Conservation (phyloP, 2,113 vertebrate species). For the Chinchilla lanigera region DNA sequence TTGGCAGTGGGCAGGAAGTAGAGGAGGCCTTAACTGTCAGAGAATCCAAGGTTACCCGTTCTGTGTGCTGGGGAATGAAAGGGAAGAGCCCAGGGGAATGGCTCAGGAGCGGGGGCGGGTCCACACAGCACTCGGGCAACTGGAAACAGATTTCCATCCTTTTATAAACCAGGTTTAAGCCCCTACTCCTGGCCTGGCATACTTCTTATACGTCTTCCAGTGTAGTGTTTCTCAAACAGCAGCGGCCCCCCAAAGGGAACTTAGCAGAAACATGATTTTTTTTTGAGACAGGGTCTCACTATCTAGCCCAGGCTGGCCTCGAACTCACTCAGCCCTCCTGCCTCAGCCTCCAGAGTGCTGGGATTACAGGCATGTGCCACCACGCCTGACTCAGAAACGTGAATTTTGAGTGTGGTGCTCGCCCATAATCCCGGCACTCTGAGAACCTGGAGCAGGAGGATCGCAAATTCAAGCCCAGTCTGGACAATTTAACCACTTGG, state of each 20-base stretch:
- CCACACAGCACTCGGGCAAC: background rate
- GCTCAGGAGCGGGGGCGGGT: background rate
- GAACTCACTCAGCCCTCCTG: background rate
- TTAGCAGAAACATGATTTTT: background rate
- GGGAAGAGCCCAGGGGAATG: background rate
- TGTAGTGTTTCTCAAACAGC: background rate
- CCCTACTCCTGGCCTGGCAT: background rate
- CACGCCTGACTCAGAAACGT: background rate
- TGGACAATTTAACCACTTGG: background rate
- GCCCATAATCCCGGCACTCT: background rate
- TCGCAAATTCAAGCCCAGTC: background rate
- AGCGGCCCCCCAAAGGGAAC: background rate
- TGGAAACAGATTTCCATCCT: background rate
- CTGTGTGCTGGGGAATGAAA: background rate
- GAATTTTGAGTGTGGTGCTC: background rate
- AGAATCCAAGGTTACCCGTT: background rate
- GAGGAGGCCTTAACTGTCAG: too few relatives aligned
- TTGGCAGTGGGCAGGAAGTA: background rate
- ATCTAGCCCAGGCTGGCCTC: background rate
- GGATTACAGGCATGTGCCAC: background rate
- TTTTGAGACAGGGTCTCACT: background rate
- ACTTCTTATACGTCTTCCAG: background rate
- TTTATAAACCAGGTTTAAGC: background rate
- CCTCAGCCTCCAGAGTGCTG: background rate
- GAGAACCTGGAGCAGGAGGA: background rate